Evolutionary conservation across 2,113 vertebrate genomes (phyloP).

Genomic region (Charina bottae): DNA sequence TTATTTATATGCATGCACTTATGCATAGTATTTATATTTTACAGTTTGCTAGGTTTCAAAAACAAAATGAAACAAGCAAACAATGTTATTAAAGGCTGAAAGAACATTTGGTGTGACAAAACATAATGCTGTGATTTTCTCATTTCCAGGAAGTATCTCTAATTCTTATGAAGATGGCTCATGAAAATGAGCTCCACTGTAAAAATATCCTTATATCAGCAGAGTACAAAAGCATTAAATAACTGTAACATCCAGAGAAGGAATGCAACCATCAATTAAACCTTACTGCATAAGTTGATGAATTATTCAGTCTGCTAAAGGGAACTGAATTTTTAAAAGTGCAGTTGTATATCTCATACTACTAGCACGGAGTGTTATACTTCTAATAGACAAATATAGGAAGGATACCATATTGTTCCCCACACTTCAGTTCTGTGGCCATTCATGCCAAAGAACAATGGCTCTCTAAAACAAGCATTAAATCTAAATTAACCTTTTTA

Average conservation of each 20-base stretch:
- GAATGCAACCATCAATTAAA: conserved; percentile 33
- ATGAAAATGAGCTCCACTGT: conserved; percentile 3
- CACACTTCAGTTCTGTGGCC: neutral
- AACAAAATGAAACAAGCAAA: conserved; percentile 6
- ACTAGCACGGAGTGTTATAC: neutral
- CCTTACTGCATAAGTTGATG: conserved; percentile 20
- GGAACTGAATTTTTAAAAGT: conserved; percentile 40
- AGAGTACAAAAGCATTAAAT: conserved; percentile 26
- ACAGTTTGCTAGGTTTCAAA: neutral
- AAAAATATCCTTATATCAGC: conserved; percentile 16
- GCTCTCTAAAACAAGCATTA: neutral
- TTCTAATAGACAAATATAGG: conserved; percentile 16
- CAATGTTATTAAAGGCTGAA: conserved; percentile 4
- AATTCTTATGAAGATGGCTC: conserved; percentile 5
- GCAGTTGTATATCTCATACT: conserved; percentile 28
- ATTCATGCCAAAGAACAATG: neutral
- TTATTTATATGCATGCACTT: neutral
- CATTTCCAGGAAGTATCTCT: neutral
- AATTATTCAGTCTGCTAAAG: conserved; percentile 49
- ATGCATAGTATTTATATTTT: neutral
- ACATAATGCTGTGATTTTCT: neutral
- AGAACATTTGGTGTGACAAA: neutral
- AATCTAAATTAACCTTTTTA: neutral
- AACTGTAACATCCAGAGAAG: conserved; percentile 23
- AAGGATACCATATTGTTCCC: neutral